Base-by-base conservation (phyloP, 2,888 invertebrate genomes). In the Tenthredo distinguenda region DNA sequence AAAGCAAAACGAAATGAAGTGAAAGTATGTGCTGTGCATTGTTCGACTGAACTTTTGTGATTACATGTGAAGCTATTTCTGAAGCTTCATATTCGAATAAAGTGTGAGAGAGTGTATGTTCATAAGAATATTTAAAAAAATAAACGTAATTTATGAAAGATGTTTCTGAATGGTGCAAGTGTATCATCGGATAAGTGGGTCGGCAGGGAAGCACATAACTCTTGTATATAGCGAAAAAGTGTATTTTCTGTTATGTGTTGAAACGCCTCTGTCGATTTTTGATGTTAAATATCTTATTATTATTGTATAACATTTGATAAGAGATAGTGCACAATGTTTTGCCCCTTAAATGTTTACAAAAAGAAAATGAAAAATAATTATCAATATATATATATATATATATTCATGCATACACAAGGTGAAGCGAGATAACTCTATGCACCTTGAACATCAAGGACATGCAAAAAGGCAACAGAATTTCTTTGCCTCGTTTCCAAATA, bases 71-170 rank as follows among this genome's bases (percentile, higher is more conserved):
- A 83, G 83, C 68, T 83, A 83, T 83, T 47, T 47, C 83, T 83
- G 71, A 43, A 83, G 83, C 47, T 83, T 47, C 83, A 83, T 68
- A 83, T 83, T 81, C 15, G 68, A 83, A 68, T 83, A 68, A 83
- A 65, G 83, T 68, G 83, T 83, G 71, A 83, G 68, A 71, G 83
- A 83, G 68, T 83, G 83, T 83, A 83, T 83, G 83, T 83, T 83
- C 83, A 71, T 83, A 83, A 83, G 37, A 68, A 43, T 83, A 71
- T 71, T 47, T 26, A 68, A 83, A 43, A 68, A 71, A 83, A 55
- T 6, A 68, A 83, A 83, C 83, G 71, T 83, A 71, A 83, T 65
- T 83, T 83, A 83, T 47, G 47, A 68, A 83, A 71, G n/a, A 50
- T 68, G 68, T 50, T 81, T 83, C 31, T 83, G 83, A 31, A 68